Percentiles rank a stretch among this genome's conserved stretches.
These are phyloP conservation scores for Melanerpes aurifrons DNA, from an alignment of 2,113 vertebrate genomes.

Conservation along the genomic window DNA sequence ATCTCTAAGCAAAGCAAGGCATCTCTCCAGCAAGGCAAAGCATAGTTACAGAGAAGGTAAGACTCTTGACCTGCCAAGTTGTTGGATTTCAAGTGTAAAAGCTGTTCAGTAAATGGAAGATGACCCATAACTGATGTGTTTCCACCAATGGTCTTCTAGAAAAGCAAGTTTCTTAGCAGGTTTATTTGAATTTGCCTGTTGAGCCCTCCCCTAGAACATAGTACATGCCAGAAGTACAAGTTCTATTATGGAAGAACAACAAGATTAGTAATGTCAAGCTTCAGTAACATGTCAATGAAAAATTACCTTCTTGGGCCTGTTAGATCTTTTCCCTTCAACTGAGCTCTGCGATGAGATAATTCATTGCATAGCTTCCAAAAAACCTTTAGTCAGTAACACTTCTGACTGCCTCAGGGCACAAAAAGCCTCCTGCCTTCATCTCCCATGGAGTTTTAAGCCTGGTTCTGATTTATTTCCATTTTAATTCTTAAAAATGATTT, in stretches of 20 bases:
- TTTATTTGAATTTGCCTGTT: background rate
- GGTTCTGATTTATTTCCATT: no score
- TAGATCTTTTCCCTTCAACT: conserved; percentile 52
- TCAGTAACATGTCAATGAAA: conserved; percentile 41
- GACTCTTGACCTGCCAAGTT: background rate
- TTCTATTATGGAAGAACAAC: background rate
- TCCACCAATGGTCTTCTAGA: background rate
- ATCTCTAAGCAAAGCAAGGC: no score
- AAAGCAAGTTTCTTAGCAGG: background rate
- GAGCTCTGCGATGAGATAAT: conserved; percentile 22
- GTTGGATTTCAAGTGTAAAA: background rate
- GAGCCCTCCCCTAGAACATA: background rate
- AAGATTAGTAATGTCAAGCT: conserved; percentile 3
- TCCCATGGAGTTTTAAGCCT: background rate
- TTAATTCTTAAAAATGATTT: background rate
- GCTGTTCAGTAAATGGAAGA: background rate
- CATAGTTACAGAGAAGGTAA: background rate
- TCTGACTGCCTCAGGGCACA: background rate
- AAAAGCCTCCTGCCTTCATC: conserved; percentile 11
- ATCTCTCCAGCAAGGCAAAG: background rate
- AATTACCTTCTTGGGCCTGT: background rate
- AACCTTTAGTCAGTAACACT: conserved; percentile 42
- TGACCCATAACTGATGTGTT: background rate
- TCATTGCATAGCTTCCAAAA: conserved; percentile 27
- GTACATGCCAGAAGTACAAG: background rate